These are phyloP conservation scores for Lagodon rhomboides DNA, from an alignment of 2,797 vertebrate genomes.

Conservation along the genomic window DNA sequence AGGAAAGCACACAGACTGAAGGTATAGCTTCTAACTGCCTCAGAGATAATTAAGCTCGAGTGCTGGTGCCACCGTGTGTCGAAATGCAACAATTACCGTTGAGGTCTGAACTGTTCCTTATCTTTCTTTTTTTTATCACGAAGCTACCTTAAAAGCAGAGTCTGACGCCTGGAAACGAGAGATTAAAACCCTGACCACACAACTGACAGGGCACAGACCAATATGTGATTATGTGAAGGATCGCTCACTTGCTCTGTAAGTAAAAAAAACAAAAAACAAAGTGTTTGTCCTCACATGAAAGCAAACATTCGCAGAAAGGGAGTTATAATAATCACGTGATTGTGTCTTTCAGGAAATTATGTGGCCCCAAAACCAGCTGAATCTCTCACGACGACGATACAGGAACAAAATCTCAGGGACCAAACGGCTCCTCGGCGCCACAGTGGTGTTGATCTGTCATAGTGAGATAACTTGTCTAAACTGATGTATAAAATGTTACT, in stretches of 20 bases:
- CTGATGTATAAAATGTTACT: background rate
- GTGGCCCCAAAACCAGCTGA: background rate
- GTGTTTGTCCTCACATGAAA: background rate
- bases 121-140: conserved; percentile 24
- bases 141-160: conserved; percentile 53
- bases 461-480: background rate
- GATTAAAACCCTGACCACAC: conserved; percentile 32
- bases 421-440: background rate
- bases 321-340: background rate
- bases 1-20: background rate
- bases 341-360: conserved; percentile 66
- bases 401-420: background rate
- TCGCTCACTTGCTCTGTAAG: conserved; percentile 5
- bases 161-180: conserved; percentile 53
- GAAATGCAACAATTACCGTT: background rate
- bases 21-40: conserved; percentile 32
- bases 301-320: background rate
- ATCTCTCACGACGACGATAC: no score
- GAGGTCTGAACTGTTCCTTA: background rate
- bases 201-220: conserved; percentile 17
- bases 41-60: background rate
- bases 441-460: background rate
- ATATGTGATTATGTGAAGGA: conserved; percentile 71
- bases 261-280: background rate
- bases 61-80: conserved; percentile 55